These are phyloP conservation scores for Girardinichthys multiradiatus DNA, from an alignment of 2,113 vertebrate species.

Conservation along the genomic window DNA sequence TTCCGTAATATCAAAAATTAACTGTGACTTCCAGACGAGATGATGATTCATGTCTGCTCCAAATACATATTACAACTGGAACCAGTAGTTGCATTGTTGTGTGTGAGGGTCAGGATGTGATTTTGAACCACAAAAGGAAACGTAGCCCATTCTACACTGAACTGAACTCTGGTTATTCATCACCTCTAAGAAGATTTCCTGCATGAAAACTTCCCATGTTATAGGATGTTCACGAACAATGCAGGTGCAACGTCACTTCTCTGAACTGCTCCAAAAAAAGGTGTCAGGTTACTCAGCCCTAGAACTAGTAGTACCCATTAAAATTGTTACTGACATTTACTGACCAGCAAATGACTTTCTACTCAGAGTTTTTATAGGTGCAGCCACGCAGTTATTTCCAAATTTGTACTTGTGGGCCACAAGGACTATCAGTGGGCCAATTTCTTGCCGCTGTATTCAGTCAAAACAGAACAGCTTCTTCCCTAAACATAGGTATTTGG, in stretches of 20 bases:
- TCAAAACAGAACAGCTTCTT: background rate
- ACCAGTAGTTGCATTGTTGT: slow-evolving; percentile 54
- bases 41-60: slow-evolving; percentile 49
- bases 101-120: slow-evolving; percentile 11
- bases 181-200: slow-evolving; percentile 56
- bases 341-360: slow-evolving; percentile 36
- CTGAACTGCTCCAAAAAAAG: slow-evolving; percentile 25
- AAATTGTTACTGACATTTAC: slow-evolving; percentile 33
- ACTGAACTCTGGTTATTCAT: slow-evolving; percentile 44
- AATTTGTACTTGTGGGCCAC: background rate
- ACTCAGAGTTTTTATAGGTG: slow-evolving; percentile 19
- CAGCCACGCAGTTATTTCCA: slow-evolving; percentile 1
- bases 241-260: slow-evolving; percentile 30
- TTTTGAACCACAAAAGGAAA: slow-evolving; percentile 1
- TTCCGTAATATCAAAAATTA: slow-evolving; percentile 41
- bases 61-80: slow-evolving; percentile 35
- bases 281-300: slow-evolving; percentile 17
- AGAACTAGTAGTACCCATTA: slow-evolving; percentile 22
- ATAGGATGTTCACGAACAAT: slow-evolving; percentile 61
- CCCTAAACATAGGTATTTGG: background rate
- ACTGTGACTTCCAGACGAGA: slow-evolving; percentile 50
- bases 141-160: slow-evolving; percentile 2
- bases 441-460: slow-evolving; percentile 4
- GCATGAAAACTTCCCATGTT: slow-evolving; percentile 47
- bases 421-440: slow-evolving; percentile 10